Conservation (phyloP, 2,888 invertebrate species). For the Gymnocheta viridis region DNA sequence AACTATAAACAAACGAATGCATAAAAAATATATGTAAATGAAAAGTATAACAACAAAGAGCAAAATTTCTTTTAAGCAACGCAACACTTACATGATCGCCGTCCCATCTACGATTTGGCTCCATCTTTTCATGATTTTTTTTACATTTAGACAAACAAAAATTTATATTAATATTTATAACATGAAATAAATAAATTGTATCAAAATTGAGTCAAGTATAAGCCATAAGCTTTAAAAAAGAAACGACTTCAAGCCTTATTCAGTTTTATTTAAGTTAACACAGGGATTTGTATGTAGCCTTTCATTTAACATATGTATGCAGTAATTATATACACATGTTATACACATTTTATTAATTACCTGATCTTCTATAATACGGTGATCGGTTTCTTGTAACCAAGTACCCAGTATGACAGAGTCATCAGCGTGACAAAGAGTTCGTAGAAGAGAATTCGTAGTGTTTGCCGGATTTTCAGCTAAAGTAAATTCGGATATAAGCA, state of each 20-base stretch:
- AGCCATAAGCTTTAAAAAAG: not conserved
- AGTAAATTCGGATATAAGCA: slow-evolving; percentile 97
- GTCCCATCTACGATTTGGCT: slow-evolving; percentile 91
- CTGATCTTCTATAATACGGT: slow-evolving; percentile 98
- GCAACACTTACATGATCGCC: slow-evolving; percentile 89
- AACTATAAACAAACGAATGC: not conserved
- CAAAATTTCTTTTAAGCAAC: slow-evolving; percentile 35
- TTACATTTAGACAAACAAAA: slow-evolving; percentile 34
- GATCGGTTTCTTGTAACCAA: slow-evolving; percentile 98
- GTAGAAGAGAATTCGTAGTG: slow-evolving; percentile 92
- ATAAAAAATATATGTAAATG: slow-evolving; percentile 9
- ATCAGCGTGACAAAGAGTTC: slow-evolving; percentile 92
- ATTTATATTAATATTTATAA: slow-evolving; percentile 23
- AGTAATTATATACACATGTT: not conserved
- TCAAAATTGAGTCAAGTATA: not conserved
- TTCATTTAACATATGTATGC: not conserved
- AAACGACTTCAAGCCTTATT: not conserved
- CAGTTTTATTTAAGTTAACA: not conserved
- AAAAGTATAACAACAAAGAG: slow-evolving; percentile 34
- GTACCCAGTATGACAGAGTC: slow-evolving; percentile 96
- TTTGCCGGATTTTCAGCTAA: slow-evolving; percentile 96
- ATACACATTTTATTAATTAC: slow-evolving; percentile 83
- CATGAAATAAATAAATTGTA: not conserved
- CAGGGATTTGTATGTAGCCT: not conserved
- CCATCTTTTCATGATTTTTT: slow-evolving; percentile 85